These are phyloP conservation scores for Poecilia wingei DNA, from an alignment of 2,797 vertebrate genomes.

Conservation along the genomic window DNA sequence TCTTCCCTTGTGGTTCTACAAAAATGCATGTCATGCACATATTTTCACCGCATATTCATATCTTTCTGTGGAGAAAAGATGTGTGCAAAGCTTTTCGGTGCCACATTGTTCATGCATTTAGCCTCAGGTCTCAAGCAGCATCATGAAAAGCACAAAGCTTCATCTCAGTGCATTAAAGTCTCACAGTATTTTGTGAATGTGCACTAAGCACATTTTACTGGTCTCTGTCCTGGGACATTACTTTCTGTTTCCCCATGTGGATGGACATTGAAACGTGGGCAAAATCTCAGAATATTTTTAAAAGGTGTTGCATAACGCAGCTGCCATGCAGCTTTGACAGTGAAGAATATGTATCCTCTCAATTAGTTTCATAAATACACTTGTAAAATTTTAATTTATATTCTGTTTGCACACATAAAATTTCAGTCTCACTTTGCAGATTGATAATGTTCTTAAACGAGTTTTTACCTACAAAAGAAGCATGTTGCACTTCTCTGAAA, in stretches of 20 bases:
- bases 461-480: background rate
- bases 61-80: conserved; percentile 3
- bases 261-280: background rate
- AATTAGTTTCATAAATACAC: background rate
- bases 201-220: background rate
- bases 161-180: background rate
- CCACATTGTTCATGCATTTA: conserved; percentile 7
- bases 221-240: background rate
- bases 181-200: conserved; percentile 2
- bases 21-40: conserved; percentile 2
- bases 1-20: background rate
- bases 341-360: background rate
- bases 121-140: conserved; percentile 3
- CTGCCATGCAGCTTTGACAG: background rate
- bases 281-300: background rate
- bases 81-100: background rate
- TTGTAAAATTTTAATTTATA: background rate
- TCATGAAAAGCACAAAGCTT: background rate
- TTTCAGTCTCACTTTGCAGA: background rate
- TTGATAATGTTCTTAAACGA: background rate
- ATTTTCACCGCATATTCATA: conserved; percentile 1
- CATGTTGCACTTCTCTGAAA: background rate
- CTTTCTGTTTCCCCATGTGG: background rate
- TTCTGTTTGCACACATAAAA: background rate
- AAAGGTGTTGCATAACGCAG: background rate